These are phyloP conservation scores for Xiphydria camelus DNA, from an alignment of 2,888 invertebrate species.

Conservation along the genomic window DNA sequence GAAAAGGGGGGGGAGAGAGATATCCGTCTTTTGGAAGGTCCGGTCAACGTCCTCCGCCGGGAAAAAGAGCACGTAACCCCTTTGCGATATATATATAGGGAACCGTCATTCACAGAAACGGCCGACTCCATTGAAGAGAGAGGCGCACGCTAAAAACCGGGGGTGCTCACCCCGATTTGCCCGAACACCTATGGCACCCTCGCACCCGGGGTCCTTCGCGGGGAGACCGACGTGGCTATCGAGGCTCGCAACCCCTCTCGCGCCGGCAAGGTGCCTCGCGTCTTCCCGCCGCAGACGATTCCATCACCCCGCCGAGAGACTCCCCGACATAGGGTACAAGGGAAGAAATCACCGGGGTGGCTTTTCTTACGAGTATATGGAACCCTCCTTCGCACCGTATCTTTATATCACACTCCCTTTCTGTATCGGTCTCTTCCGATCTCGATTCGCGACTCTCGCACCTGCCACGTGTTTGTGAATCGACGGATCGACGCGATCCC, in stretches of 20 bases:
- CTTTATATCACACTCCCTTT: too few species aligned
- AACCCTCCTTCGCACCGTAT: too few species aligned
- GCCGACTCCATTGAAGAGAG: constrained; percentile 54
- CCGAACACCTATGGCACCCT: constrained; percentile 40
- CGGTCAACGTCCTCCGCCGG: too few species aligned
- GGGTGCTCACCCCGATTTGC: constrained; percentile 43
- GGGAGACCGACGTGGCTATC: constrained; percentile 44
- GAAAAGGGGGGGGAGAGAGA: too few species aligned
- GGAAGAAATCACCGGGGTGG: too few species aligned
- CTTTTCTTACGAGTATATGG: too few species aligned
- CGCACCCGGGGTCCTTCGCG: constrained; percentile 25
- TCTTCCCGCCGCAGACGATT: neutral
- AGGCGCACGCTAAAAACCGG: constrained; percentile 45
- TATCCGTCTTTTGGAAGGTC: too few species aligned
- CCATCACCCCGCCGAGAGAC: neutral
- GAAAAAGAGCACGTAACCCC: constrained; percentile 54
- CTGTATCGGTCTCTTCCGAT: too few species aligned
- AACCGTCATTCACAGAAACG: constrained; percentile 22
- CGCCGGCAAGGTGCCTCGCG: constrained; percentile 15
- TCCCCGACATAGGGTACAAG: neutral
- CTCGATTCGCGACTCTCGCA: too few species aligned
- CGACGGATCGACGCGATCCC: neutral
- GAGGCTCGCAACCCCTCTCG: constrained; percentile 35
- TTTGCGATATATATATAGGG: constrained; percentile 26
- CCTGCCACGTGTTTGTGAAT: too few species aligned